Evolutionary conservation across 2,888 invertebrate genomes (phyloP), one percentile per base, ranked within the genome.

Genomic region (Catotricha subobsoleta): DNA sequence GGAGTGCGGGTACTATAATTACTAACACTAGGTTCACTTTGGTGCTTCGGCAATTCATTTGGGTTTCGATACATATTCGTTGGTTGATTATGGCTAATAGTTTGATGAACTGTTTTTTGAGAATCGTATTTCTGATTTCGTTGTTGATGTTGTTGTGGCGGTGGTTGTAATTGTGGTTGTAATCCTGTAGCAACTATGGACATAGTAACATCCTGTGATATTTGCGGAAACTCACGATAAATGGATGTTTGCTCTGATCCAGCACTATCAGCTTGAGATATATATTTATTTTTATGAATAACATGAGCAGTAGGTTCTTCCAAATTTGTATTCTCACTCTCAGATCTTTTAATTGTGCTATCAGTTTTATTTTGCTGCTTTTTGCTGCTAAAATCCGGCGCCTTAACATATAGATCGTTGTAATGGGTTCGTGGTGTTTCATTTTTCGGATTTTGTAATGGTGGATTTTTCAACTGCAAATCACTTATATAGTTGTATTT

Each of bases 401-500:
- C 37, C 38, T 46, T 46, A 13, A 49, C 45, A 40, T 49, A 49
- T 21, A 48, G 39, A 39, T 44, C 46, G 37, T 40, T 44, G 29
- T 47, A 43, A 16, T 15, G 13, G n/a, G 15, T 31, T 6, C n/a
- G n/a, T n/a, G n/a, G n/a, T n/a, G n/a, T n/a, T n/a, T n/a, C n/a
- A n/a, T n/a, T n/a, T n/a, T n/a, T n/a, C n/a, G n/a, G n/a, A 12
- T 12, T 10, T 13, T n/a, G 10, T 15, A 40, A 36, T 9, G 44
- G 37, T 25, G 48, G 47, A 28, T 47, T 47, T 34, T 50, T 50
- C 23, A 50, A 36, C 39, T 48, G 48, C 18, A 50, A 41, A 43
- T 50, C 50, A 30, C 47, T 48, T 12, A 50, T 49, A 28, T 47
- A 50, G 40, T 50, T 50, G 27, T 46, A 47, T 27, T 48, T 48